Conservation (phyloP, 2,888 invertebrate species). For the Phoronis australis region DNA sequence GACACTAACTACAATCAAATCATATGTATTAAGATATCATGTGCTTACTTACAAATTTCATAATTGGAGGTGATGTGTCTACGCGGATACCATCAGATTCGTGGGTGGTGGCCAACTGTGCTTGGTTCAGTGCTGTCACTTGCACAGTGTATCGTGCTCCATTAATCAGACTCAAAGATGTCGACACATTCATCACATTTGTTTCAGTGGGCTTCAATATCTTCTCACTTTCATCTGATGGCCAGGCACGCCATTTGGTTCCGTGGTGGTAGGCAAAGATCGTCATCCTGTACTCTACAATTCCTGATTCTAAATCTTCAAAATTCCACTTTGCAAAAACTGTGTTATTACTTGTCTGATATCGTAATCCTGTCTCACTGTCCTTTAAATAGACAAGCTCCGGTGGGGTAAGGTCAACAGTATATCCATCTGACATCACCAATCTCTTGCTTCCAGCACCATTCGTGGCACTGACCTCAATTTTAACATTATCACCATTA, state of each 20-base stretch:
- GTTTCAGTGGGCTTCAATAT: not conserved
- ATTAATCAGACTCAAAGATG: not conserved
- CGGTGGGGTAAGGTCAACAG: conserved; percentile 30
- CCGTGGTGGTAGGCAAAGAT: conserved; percentile 1
- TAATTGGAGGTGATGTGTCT: conserved; percentile 10
- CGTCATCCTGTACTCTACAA: not conserved
- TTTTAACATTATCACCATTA: conserved; percentile 15
- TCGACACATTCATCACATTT: not conserved
- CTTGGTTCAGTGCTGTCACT: conserved; percentile 11
- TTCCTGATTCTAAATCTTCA: not conserved
- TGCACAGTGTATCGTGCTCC: conserved; percentile 8
- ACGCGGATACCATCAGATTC: conserved; percentile 10
- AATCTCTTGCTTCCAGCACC: conserved; percentile 18
- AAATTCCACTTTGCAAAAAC: conserved; percentile 1
- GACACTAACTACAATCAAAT: too few species aligned
- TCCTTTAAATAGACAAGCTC: not conserved
- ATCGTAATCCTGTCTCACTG: not conserved
- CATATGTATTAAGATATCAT: too few species aligned
- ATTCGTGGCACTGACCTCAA: conserved; percentile 22
- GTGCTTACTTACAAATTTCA: too few species aligned
- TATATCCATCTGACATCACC: conserved; percentile 20
- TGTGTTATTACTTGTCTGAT: not conserved
- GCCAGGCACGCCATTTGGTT: conserved; percentile 1
- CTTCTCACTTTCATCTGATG: not conserved
- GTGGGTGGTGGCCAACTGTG: conserved; percentile 4